These are phyloP conservation scores for Phortica okadai DNA, from an alignment of 2,888 invertebrate species.

Conservation along the genomic window DNA sequence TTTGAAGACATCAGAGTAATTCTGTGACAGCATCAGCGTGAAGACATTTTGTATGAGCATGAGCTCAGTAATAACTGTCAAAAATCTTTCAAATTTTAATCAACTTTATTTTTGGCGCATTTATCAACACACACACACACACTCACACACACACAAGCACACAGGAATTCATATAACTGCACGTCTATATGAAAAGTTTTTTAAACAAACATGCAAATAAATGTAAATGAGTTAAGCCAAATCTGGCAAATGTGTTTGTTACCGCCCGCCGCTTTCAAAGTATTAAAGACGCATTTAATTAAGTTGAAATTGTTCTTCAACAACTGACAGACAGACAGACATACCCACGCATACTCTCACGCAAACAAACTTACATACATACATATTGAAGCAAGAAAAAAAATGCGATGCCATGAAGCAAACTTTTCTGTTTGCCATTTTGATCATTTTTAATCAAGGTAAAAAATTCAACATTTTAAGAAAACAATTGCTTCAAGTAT, in stretches of 20 bases:
- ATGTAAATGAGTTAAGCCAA: constrained; percentile 55
- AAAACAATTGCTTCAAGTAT: no score
- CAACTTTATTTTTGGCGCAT: constrained; percentile 64
- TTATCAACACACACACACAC: constrained; percentile 52
- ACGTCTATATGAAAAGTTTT: constrained; percentile 38
- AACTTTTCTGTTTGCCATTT: neutral
- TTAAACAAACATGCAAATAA: constrained; percentile 62
- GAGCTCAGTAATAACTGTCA: constrained; percentile 62
- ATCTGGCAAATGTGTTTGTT: neutral
- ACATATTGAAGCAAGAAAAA: neutral
- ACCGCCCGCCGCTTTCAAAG: constrained; percentile 39
- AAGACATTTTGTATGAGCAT: neutral
- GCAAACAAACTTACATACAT: neutral
- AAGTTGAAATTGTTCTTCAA: constrained; percentile 64
- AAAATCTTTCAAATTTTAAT: constrained; percentile 69
- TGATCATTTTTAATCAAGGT: neutral
- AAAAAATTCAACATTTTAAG: neutral
- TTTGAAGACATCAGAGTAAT: constrained; percentile 6
- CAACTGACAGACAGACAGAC: neutral
- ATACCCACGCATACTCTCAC: neutral
- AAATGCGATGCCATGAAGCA: neutral
- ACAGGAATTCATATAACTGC: neutral
- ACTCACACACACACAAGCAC: constrained; percentile 18
- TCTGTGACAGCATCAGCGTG: neutral
- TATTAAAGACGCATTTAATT: constrained; percentile 70